Evolutionary conservation across 2,888 invertebrate species (phyloP), one percentile per base, ranked within the genome.

Genomic region (Chalcis sispes): DNA sequence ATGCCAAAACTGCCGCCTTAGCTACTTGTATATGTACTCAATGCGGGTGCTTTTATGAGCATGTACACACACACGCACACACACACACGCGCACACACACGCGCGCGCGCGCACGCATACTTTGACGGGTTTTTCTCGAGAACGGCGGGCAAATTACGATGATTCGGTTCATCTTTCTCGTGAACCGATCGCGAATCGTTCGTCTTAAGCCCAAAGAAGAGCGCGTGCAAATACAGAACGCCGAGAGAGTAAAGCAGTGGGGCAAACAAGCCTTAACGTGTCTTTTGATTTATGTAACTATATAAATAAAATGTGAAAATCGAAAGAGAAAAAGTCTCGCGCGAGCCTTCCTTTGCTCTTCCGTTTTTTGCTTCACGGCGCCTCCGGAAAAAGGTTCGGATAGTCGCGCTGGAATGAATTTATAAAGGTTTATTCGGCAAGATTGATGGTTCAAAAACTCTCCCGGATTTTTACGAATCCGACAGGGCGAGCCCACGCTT

Each of bases 351-450:
- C 25, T n/a, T 58, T 20, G 7, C 58, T 36, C 27, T 40, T n/a
- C 40, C 36, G 1, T 2, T 25, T 8, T n/a, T 36, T 40, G 32
- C 23, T 1, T 15, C 3, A 15, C 58, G 58, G 29, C 13, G 23
- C 46, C 25, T 10, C 52, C 29, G 15, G 54, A 40, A 54, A 58
- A 27, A 54, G 67, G 42, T 40, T 13, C 13, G 36, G 29, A 40
- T 61, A 52, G 54, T 29, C 48, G 52, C 52, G 13, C 5, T n/a
- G 62, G 62, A 40, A 62, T 54, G 50, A 71, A 71, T 69, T 59
- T 59, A 58, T n/a, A 58, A 66, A 59, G 27, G 69, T 69, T 69
- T 69, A 59, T 58, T 69, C 59, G 46, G 59, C 58, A 69, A 69
- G 69, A 69, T 69, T 69, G 69, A 58, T 58, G 59, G 46, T 42